Evolutionary conservation across 2,888 invertebrate species (phyloP), one percentile per base, ranked within the genome.

Genomic region (Cataglyphis livida): DNA sequence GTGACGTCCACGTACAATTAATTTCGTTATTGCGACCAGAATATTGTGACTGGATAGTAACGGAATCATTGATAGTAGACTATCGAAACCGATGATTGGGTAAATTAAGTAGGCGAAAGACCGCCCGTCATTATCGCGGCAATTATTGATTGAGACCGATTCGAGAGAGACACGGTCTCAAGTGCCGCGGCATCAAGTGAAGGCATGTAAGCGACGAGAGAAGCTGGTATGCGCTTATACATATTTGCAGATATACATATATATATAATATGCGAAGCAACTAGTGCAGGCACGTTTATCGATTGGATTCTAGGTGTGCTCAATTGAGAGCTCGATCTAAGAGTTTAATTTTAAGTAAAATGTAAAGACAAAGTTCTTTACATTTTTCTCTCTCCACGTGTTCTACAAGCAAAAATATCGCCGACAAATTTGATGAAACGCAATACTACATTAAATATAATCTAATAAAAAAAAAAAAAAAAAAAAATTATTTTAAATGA

Each of bases 71-170:
- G 51, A 7, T 7, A 21, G n/a, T 21, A 35, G 25, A 18, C 51
- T 51, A n/a, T 6, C 28, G 3, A 44, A n/a, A 10, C 3, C n/a
- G 25, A 48, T 6, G 25, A 65, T 75, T 64, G 38, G 35, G 35
- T 35, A 35, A 51, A 64, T 62, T 18, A 48, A 18, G 18, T 48
- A 48, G 44, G 5, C 51, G 35, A 76, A 38, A 76, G 38, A 38
- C 48, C 61, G 51, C 10, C 38, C 38, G 25, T 41, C 10, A 41
- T 76, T 54, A 54, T 66, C 54, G n/a, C n/a, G 54, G 41, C 68
- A 48, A 66, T 76, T 76, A 66, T 66, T 76, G 54, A 66, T 66
- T 38, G n/a, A 25, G 75, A 51, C 21, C 18, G 9, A 66, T 57
- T 66, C 18, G 12, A 51, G 28, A 51, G 28, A n/a, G 10, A 15